Evolutionary conservation across 2,888 invertebrate species (phyloP).

Genomic region (Hetaerina titia): DNA sequence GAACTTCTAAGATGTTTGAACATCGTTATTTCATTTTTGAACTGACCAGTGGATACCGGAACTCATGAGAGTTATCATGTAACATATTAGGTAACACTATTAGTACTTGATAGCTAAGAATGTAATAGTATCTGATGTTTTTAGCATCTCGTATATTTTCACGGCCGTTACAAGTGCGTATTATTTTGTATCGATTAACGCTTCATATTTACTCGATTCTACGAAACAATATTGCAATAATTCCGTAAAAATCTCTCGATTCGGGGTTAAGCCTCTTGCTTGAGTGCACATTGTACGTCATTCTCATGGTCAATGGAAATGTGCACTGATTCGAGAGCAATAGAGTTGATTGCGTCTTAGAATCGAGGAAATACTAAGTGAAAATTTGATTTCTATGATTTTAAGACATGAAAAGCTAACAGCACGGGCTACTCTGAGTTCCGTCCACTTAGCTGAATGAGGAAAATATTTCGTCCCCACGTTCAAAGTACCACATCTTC

Average conservation of each 20-base stretch:
- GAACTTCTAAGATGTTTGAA: background rate
- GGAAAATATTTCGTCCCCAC: background rate
- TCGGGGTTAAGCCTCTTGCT: background rate
- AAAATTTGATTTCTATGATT: background rate
- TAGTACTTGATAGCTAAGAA: background rate
- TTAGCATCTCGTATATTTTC: too few species aligned
- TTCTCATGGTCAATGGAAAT: background rate
- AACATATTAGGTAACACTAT: too few species aligned
- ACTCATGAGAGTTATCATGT: background rate
- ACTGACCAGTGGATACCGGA: background rate
- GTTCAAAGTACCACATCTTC: background rate
- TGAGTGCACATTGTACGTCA: background rate
- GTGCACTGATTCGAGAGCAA: background rate
- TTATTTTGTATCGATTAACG: too few species aligned
- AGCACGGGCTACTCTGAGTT: background rate
- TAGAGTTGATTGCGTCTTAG: background rate
- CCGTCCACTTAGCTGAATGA: background rate
- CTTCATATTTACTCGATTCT: background rate
- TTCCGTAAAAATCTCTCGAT: background rate
- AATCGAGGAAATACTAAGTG: background rate
- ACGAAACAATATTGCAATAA: background rate
- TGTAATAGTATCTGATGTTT: background rate
- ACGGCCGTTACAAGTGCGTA: too few species aligned
- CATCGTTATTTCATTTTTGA: background rate
- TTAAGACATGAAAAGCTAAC: too few species aligned